Conservation (phyloP, 37 sponge, comb jelly and placozoan species). For the Spongilla lacustris region DNA sequence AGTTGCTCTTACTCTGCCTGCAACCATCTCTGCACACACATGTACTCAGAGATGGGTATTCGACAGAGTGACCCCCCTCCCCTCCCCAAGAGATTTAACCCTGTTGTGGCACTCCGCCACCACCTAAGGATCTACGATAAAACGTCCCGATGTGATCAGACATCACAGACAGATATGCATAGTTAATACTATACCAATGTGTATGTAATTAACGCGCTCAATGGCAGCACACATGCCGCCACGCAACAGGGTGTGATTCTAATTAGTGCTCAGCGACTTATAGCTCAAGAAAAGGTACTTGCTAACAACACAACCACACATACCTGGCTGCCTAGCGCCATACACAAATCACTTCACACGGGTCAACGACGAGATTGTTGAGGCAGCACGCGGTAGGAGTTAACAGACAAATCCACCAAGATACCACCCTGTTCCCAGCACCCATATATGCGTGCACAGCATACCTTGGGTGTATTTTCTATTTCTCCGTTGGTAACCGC, state of each 20-base stretch:
- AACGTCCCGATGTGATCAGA: too few relatives aligned
- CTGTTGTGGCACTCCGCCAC: too few relatives aligned
- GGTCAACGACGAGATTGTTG: not conserved
- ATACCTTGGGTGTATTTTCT: conserved; percentile 5
- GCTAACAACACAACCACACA: too few relatives aligned
- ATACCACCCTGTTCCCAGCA: not conserved
- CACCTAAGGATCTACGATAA: too few relatives aligned
- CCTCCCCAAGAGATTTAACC: too few relatives aligned
- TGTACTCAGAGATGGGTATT: not conserved
- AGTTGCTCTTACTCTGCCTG: not conserved
- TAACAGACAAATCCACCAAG: too few relatives aligned
- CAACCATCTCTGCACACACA: not conserved
- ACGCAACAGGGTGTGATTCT: not conserved
- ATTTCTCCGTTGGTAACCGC: not conserved
- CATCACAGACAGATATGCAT: too few relatives aligned
- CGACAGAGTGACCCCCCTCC: not conserved
- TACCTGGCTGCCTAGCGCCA: too few relatives aligned
- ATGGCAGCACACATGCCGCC: not conserved
- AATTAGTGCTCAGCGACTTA: not conserved
- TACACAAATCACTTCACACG: too few relatives aligned
- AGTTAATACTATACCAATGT: too few relatives aligned
- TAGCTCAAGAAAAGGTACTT: too few relatives aligned
- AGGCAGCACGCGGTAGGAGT: not conserved
- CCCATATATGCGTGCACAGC: not conserved
- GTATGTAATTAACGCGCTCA: not conserved